phyloP scores from a whole-genome alignment of 2,797 vertebrate genomes.

The Halcyon smyrnensis region DNA sequence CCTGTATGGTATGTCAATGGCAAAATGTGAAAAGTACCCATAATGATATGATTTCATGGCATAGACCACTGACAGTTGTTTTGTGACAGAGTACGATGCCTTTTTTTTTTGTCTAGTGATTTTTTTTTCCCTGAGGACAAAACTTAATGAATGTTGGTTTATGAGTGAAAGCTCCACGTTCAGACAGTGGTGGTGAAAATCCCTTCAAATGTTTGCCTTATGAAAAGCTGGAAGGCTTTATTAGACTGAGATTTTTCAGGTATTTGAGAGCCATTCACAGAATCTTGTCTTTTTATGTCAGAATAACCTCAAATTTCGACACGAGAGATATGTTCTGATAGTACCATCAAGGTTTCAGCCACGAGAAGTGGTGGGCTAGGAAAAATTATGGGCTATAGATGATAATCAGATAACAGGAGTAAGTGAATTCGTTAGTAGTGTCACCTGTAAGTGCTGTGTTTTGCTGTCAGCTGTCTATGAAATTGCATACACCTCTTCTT shows the following conservation, averaged over 20 bases:
- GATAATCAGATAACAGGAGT: not conserved
- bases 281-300: not conserved
- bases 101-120: not conserved
- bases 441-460: not conserved
- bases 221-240: not conserved
- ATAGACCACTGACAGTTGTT: not conserved
- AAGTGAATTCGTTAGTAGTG: not conserved
- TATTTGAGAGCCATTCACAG: not conserved
- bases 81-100: not conserved
- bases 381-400: not conserved
- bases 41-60: not conserved
- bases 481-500: not conserved
- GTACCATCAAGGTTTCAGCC: not conserved
- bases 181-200: not conserved
- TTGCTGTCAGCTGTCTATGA: not conserved
- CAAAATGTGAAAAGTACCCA: not conserved
- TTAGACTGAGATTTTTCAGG: not conserved
- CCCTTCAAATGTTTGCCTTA: not conserved
- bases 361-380: not conserved
- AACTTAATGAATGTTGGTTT: not conserved
- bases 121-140: not conserved
- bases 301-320: not conserved
- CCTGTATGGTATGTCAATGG: rapidly evolving
- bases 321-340: rapidly evolving
- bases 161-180: not conserved